A percentile compares a stretch with the other conserved stretches of the same genome.
phyloP scores from a whole-genome alignment of 30 jellyfish, hydroid and myxozoan genomes.

The Pseudorhiza aurosa region DNA sequence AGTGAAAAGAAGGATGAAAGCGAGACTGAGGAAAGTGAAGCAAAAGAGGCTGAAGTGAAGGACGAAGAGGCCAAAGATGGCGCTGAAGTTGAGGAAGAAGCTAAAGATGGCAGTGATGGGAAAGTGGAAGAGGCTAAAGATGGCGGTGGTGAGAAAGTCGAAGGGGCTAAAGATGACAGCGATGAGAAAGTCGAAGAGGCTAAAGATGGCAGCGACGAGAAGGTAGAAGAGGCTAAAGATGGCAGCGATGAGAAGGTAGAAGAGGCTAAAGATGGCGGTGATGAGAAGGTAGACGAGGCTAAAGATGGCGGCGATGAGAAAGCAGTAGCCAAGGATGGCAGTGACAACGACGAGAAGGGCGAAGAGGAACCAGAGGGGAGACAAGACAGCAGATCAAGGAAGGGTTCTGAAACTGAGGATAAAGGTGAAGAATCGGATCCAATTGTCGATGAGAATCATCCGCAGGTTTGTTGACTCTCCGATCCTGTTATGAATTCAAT shows the following conservation, averaged over 20 bases:
- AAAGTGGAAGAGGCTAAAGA: not conserved
- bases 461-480: slow-evolving; percentile 26
- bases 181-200: slow-evolving; percentile 8
- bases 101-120: not conserved
- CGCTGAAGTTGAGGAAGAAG: not conserved
- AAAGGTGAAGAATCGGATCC: slow-evolving; percentile 8
- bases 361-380: not conserved
- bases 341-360: not conserved
- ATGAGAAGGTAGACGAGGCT: not conserved
- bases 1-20: too few relatives aligned
- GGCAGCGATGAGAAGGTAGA: not conserved
- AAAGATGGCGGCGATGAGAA: slow-evolving; percentile 30
- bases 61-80: slow-evolving; percentile 9
- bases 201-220: slow-evolving; percentile 16
- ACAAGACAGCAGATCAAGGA: not conserved
- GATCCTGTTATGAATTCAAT: too few relatives aligned
- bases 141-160: not conserved
- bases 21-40: too few relatives aligned
- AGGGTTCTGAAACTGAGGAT: not conserved
- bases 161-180: not conserved
- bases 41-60: not conserved
- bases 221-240: not conserved
- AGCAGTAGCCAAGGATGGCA: slow-evolving; percentile 5
- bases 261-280: slow-evolving; percentile 15
- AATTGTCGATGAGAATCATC: slow-evolving; percentile 67